Evolutionary conservation across 2,113 vertebrate species (phyloP).

Genomic region (Acrocephalus kingi): DNA sequence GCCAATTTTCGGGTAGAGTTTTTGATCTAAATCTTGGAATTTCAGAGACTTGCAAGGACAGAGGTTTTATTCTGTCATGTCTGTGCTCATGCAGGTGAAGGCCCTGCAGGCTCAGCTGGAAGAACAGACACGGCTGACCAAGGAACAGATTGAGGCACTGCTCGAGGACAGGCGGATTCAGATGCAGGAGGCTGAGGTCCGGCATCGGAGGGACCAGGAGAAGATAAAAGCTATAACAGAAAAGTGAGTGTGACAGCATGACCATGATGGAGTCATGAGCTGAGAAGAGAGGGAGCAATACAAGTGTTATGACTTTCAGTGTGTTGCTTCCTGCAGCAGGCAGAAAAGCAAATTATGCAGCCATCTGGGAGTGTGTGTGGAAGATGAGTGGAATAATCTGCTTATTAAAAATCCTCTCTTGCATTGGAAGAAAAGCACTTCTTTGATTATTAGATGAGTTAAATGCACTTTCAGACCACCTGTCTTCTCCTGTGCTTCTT

Average conservation of each 20-base stretch:
- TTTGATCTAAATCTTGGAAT: background rate
- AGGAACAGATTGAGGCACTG: constrained; percentile 88
- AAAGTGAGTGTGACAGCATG: constrained; percentile 76
- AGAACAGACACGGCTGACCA: constrained; percentile 87
- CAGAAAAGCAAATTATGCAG: background rate
- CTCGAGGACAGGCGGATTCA: constrained; percentile 87
- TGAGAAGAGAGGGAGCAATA: background rate
- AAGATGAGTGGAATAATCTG: background rate
- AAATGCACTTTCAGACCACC: background rate
- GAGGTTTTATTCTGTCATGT: background rate
- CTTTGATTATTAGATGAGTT: background rate
- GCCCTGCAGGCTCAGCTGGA: constrained; percentile 93
- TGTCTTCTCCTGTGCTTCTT: background rate
- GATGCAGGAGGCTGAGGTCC: constrained; percentile 84
- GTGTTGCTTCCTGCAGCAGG: background rate
- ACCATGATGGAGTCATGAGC: background rate
- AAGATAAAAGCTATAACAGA: constrained; percentile 80
- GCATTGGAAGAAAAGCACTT: background rate
- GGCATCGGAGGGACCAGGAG: constrained; percentile 83
- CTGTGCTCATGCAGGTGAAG: constrained; percentile 81
- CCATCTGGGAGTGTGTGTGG: background rate
- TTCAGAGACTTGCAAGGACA: background rate
- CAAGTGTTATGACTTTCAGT: background rate
- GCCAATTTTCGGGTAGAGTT: background rate
- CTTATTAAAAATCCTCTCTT: background rate